These are phyloP conservation scores for Nemotelus pantherinus DNA, from an alignment of 2,888 invertebrate species.

Conservation along the genomic window DNA sequence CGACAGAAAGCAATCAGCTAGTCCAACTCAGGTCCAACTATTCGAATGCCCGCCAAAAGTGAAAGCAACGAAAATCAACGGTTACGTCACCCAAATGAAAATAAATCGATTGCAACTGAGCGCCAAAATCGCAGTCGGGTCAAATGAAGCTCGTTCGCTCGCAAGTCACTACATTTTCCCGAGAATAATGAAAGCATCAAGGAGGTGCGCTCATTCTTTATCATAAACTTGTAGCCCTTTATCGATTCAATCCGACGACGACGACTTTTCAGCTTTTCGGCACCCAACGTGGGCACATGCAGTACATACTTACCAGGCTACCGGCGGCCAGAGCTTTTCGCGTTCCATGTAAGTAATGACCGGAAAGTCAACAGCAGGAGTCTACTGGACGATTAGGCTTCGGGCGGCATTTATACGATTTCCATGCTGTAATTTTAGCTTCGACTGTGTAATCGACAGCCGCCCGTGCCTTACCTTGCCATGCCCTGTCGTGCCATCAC, in stretches of 20 bases:
- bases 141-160: constrained; percentile 28
- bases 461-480: background rate
- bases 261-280: constrained; percentile 17
- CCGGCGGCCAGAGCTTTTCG: constrained; percentile 33
- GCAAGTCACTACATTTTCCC: background rate
- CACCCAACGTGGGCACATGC: background rate
- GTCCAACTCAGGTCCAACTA: too few relatives aligned
- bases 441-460: constrained; percentile 37
- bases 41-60: constrained; percentile 14
- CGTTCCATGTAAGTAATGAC: constrained; percentile 40
- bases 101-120: constrained; percentile 35
- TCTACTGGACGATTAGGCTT: constrained; percentile 39
- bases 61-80: constrained; percentile 23
- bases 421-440: constrained; percentile 40
- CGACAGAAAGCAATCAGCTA: too few relatives aligned
- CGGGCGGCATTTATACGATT: constrained; percentile 30
- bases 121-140: constrained; percentile 34
- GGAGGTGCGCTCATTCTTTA: background rate
- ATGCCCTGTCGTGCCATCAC: background rate
- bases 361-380: constrained; percentile 41
- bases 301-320: background rate
- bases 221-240: background rate
- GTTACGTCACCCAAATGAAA: constrained; percentile 28
- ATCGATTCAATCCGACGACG: constrained; percentile 15
- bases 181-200: constrained; percentile 32